Percentiles rank a stretch among this genome's conserved stretches.
phyloP scores from a whole-genome alignment of 2,888 invertebrate species.

The Lepidocyrtoides sp. region DNA sequence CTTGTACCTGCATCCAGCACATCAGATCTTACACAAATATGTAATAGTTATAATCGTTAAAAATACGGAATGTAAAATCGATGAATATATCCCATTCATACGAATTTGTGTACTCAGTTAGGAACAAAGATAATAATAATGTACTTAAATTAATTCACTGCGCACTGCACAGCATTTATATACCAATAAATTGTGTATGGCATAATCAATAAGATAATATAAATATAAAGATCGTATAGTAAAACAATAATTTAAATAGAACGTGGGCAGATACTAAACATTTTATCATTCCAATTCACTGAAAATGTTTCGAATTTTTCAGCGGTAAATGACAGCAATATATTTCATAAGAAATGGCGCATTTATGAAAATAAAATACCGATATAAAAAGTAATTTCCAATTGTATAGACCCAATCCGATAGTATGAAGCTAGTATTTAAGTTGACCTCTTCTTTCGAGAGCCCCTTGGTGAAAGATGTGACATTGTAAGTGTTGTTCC shows the following conservation, averaged over 20 bases:
- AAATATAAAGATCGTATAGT: too few species aligned
- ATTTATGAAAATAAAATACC: background rate
- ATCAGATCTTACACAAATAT: background rate
- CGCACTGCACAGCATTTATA: conserved; percentile 10
- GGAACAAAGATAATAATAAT: conserved; percentile 1
- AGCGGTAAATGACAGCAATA: background rate
- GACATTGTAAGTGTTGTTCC: conserved; percentile 70
- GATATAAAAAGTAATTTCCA: background rate
- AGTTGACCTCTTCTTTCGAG: conserved; percentile 79
- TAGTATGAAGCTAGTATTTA: conserved; percentile 3
- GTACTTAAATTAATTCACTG: background rate
- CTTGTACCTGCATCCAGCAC: conserved; percentile 16
- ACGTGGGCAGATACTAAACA: background rate
- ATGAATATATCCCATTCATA: background rate
- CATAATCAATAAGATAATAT: too few species aligned
- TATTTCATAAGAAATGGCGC: too few species aligned
- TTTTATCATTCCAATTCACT: background rate
- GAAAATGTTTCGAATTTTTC: background rate
- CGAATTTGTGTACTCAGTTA: background rate
- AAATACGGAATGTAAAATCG: conserved; percentile 10
- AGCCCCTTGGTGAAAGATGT: conserved; percentile 82
- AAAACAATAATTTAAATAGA: background rate
- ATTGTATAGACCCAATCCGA: too few species aligned
- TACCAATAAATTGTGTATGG: too few species aligned
- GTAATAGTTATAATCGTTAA: background rate